Evolutionary conservation across 2,113 vertebrate species (phyloP).

Genomic region (Myiozetetes cayanensis): DNA sequence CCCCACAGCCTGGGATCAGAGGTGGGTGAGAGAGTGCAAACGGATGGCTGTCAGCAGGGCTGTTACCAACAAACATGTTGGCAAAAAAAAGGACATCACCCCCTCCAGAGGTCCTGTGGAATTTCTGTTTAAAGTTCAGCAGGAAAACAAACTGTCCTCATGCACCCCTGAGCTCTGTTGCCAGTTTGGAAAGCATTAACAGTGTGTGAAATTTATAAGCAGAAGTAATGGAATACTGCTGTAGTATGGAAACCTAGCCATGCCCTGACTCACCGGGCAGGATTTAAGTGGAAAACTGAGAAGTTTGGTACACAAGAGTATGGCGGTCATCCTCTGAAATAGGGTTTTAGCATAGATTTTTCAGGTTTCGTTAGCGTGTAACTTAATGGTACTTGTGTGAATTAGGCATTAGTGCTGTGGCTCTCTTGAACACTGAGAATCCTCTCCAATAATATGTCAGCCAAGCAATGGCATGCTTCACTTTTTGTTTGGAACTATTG

Average conservation of each 20-base stretch:
- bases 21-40: background rate
- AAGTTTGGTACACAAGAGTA: background rate
- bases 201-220: constrained; percentile 46
- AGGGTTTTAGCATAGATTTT: background rate
- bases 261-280: constrained; percentile 34
- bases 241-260: constrained; percentile 27
- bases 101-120: background rate
- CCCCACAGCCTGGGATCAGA: background rate
- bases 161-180: constrained; percentile 10
- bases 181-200: constrained; percentile 43
- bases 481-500: background rate
- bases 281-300: constrained; percentile 32
- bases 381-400: constrained; percentile 20
- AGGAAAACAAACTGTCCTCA: constrained; percentile 41
- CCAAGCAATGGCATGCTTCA: background rate
- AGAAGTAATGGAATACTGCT: constrained; percentile 38
- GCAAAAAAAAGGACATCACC: background rate
- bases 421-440: background rate
- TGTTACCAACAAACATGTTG: background rate
- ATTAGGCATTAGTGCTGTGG: background rate
- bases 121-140: constrained; percentile 35
- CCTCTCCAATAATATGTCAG: background rate
- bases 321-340: background rate
- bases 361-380: background rate
- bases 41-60: background rate